Base-by-base conservation (phyloP, 2,113 vertebrate genomes). In the Lagopus muta region DNA sequence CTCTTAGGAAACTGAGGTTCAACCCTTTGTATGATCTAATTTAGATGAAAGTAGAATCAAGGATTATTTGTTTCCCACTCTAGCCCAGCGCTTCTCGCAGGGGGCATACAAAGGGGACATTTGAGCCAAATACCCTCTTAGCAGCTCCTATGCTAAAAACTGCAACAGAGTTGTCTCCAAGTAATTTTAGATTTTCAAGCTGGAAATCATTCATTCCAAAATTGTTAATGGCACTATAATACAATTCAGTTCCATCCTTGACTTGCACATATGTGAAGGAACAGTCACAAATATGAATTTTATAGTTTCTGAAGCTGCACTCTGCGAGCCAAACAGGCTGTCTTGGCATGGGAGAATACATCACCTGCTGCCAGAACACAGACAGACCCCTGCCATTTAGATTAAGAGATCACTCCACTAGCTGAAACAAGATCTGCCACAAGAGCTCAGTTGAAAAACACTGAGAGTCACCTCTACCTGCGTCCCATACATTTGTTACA, bases 191-290 rank as follows among this genome's bases (percentile, higher is more conserved):
- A 84, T 45, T 70, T 82, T 17, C 78, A 71, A 67, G 9, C 1
- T 81, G 55, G 73, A 91, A 81, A 74, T 47, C 55, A 55, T 58
- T 89, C 36, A 86, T 75, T 87, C 57, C 52, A 84, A 67, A 94
- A 38, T 17, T 89, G 84, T 42, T 71, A 82, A 42, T 16, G 18
- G 47, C 50, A 82, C 42, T 30, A 8, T 8, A 89, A 84, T 16
- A 78, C 27, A 66, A 62, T 30, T 60, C 64, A 32, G n/a, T 85
- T 84, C 84, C 58, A 69, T 57, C 40, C 75, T 82, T 43, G 43
- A 34, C 79, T 82, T 60, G 20, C 69, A 57, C 54, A 4, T 57
- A 32, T 18, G 58, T 38, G 47, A 89, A 8, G 18, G 28, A 88
- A 65, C 71, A 71, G n/a, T 88, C 21, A 64, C 22, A 64, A 82